phyloP scores from a whole-genome alignment of 2,888 invertebrate species.

The Thalpophila matura region DNA sequence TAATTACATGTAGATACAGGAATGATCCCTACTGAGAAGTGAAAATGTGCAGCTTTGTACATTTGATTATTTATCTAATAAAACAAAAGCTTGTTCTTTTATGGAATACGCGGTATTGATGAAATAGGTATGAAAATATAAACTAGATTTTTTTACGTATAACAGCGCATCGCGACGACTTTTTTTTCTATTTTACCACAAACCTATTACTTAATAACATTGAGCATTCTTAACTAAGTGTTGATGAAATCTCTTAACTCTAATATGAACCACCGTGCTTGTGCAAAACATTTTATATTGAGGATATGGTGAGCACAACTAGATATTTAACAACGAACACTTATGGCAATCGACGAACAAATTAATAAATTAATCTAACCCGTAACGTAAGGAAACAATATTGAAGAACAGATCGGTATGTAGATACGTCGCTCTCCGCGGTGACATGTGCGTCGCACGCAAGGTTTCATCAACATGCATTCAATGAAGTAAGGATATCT shows the following conservation, averaged over 20 bases:
- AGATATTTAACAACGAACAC: constrained; percentile 82
- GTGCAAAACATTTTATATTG: constrained; percentile 80
- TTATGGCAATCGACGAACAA: constrained; percentile 87
- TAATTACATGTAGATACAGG: constrained; percentile 35
- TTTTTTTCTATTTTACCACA: constrained; percentile 66
- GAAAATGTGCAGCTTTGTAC: constrained; percentile 61
- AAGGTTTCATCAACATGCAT: constrained; percentile 53
- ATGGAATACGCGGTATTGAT: constrained; percentile 53
- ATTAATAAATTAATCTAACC: constrained; percentile 81
- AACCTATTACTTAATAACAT: constrained; percentile 79
- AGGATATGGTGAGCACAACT: constrained; percentile 81
- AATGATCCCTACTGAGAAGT: constrained; percentile 46
- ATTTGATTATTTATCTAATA: constrained; percentile 52
- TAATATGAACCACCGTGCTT: constrained; percentile 84
- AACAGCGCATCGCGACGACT: constrained; percentile 76
- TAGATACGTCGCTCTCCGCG: constrained; percentile 80
- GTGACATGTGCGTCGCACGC: constrained; percentile 76
- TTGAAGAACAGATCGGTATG: constrained; percentile 72
- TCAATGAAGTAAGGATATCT: constrained; percentile 36
- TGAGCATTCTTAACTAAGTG: constrained; percentile 87
- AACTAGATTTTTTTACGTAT: constrained; percentile 73
- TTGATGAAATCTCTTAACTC: constrained; percentile 75
- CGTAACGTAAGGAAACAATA: constrained; percentile 79
- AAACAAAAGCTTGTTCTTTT: constrained; percentile 42
- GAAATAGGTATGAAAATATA: constrained; percentile 64